These are phyloP conservation scores for Brienomyrus longianalis DNA, from an alignment of 2,113 vertebrate species.

Conservation along the genomic window DNA sequence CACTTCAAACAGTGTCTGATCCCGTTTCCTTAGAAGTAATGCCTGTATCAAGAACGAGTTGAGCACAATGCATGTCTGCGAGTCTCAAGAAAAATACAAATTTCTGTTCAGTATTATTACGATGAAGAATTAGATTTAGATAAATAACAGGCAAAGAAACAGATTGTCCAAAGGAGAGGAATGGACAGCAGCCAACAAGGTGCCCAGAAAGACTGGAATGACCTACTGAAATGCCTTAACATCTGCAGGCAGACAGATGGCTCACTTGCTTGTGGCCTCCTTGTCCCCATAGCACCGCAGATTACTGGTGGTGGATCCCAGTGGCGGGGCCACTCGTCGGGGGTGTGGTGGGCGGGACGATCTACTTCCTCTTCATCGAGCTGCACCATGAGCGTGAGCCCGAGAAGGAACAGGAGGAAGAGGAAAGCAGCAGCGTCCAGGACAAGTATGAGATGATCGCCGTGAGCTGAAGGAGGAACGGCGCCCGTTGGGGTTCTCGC, in stretches of 20 bases:
- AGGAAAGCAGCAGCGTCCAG: constrained; percentile 46
- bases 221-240: neutral
- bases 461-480: constrained; percentile 50
- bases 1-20: neutral
- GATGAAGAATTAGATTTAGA: neutral
- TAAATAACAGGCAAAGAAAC: neutral
- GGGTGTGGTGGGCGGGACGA: constrained; percentile 65
- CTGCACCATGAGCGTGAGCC: constrained; percentile 68
- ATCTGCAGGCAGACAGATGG: constrained; percentile 3
- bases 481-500: neutral
- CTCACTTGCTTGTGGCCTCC: neutral
- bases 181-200: neutral
- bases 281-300: constrained; percentile 67
- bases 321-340: constrained; percentile 81
- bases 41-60: neutral
- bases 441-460: constrained; percentile 81
- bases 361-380: constrained; percentile 79
- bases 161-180: neutral
- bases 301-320: constrained; percentile 94
- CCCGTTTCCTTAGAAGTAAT: neutral
- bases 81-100: neutral
- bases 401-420: constrained; percentile 39
- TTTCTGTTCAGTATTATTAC: neutral
- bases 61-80: neutral
- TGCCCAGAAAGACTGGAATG: neutral